Percentiles rank a stretch among this genome's conserved stretches.
These are phyloP conservation scores for Brachionus sp. DNA, from an alignment of 1,140 invertebrate species.

Conservation along the genomic window DNA sequence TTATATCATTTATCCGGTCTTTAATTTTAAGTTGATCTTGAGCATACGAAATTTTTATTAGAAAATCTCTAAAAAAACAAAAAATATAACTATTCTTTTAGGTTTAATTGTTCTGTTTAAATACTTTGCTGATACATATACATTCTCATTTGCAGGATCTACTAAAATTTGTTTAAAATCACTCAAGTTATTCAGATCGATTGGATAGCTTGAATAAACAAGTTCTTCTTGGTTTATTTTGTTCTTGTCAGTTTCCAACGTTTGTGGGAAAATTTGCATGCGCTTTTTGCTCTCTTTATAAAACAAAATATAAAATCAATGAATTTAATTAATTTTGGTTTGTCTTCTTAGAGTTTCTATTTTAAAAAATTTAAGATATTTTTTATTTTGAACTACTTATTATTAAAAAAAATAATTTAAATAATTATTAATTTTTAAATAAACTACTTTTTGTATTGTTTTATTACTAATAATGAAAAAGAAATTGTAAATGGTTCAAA, in stretches of 20 bases:
- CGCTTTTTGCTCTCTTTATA: constrained; percentile 11
- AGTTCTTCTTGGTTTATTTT: background rate
- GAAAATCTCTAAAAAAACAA: background rate
- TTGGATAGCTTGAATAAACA: background rate
- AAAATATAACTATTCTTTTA: background rate
- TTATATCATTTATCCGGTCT: background rate
- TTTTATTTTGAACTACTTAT: too few relatives aligned
- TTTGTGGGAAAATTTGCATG: background rate
- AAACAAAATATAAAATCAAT: background rate
- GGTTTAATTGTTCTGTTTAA: background rate
- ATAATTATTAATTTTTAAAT: background rate
- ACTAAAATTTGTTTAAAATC: constrained; percentile 41
- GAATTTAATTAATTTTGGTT: too few relatives aligned
- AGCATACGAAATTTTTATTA: background rate
- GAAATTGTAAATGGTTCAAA: background rate
- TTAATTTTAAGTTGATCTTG: background rate
- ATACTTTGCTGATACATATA: constrained; percentile 28
- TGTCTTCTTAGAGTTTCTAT: too few relatives aligned
- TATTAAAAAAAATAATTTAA: background rate
- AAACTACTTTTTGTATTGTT: background rate
- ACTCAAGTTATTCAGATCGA: background rate
- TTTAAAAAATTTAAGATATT: too few relatives aligned
- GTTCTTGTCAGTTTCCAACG: background rate
- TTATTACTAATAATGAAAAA: background rate
- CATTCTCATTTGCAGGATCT: background rate